Evolutionary conservation across 1,140 invertebrate species (phyloP), one percentile per base, ranked within the genome.

Genomic region (Chironomus tepperi): DNA sequence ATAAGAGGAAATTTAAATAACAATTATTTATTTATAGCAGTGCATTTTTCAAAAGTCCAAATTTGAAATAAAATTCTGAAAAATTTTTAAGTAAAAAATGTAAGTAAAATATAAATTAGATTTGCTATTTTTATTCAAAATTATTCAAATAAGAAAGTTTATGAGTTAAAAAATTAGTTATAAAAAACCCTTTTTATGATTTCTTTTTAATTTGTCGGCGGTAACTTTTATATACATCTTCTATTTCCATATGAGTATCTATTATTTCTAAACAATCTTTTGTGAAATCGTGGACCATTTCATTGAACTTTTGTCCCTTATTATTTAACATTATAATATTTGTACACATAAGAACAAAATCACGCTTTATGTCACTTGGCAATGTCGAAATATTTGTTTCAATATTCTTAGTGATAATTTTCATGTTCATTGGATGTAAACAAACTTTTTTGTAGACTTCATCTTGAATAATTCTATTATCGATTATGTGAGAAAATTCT

Each of bases 301-400:
- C 65, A 70, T 70, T 18, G 12, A 70, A 70, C 19, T 70, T 70
- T 16, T 18, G 65, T 8, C 19, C 65, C 18, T 70, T 70, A 9
- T 70, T 70, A 21, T 70, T 70, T 21, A 18, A 18, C 65, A 70
- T 70, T 9, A 70, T 10, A 19, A 70, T 70, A 21, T 70, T 70
- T 70, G 65, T 70, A 70, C 65, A 70, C 65, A 70, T 70, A 5
- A 70, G 16, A 70, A 21, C 65, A 70, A 70, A 70, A 7, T 70
- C 65, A 5, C 65, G 65, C 3, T 70, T 18, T 1, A 70, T 16
- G 19, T 70, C 65, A 70, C 65, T 21, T 18, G 9, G 9, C 12
- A 70, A 9, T 70, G 65, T 70, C 9, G 65, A 70, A 19, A 70
- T 19, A 70, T 70, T n/a, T 18, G n/a, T 70, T 7, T 70, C 65